Evolutionary conservation across 2,888 invertebrate genomes (phyloP).

Genomic region (Hypolimnas misippus): DNA sequence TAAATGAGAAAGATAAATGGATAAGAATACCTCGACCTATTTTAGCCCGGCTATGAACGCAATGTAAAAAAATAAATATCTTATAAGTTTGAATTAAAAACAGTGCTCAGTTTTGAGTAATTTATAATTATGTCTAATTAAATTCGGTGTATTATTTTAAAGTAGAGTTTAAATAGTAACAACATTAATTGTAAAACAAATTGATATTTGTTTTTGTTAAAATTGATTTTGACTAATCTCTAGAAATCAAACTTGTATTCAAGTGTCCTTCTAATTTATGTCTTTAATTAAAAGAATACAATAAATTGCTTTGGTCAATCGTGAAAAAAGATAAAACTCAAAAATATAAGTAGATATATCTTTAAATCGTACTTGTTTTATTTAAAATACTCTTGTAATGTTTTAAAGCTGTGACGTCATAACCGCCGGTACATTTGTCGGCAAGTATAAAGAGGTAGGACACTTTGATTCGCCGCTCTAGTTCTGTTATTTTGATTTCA

Average conservation of each 20-base stretch:
- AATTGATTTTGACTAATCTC: slow-evolving; percentile 6
- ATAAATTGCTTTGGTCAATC: too few species aligned
- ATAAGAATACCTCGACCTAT: too few species aligned
- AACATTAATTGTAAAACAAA: too few species aligned
- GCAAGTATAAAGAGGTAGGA: slow-evolving; percentile 70
- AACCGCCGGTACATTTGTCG: slow-evolving; percentile 70
- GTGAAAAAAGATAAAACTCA: too few species aligned
- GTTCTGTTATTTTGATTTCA: slow-evolving; percentile 52
- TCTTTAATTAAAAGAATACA: too few species aligned
- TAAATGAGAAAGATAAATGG: background rate
- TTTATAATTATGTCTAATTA: too few species aligned
- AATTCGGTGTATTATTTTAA: too few species aligned
- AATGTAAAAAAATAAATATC: too few species aligned
- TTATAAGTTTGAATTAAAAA: too few species aligned
- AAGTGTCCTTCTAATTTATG: background rate
- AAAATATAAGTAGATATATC: background rate
- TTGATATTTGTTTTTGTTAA: too few species aligned
- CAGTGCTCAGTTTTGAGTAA: background rate
- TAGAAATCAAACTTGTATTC: background rate
- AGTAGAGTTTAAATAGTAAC: too few species aligned
- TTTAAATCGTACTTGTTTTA: background rate
- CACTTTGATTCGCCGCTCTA: slow-evolving; percentile 66
- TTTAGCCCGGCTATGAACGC: background rate
- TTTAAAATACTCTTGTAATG: background rate
- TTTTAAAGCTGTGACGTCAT: slow-evolving; percentile 56